phyloP scores from a whole-genome alignment of 92 coral and sea anemone species.

The Parazoanthus atlanticus region DNA sequence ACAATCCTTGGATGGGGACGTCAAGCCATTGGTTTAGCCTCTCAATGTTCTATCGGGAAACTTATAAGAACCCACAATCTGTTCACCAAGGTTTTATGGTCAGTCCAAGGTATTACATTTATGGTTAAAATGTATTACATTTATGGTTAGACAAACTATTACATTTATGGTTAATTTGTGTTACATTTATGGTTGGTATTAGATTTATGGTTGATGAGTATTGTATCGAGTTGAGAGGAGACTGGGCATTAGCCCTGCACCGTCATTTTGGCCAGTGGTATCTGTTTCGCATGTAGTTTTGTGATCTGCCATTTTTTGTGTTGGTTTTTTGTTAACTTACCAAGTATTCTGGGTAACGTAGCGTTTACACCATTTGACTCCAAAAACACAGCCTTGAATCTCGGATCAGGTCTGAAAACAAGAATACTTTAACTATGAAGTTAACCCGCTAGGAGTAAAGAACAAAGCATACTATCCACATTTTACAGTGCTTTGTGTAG shows the following conservation, averaged over 20 bases:
- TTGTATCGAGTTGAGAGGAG: no score
- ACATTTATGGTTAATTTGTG: no score
- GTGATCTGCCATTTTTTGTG: no score
- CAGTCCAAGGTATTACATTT: no score
- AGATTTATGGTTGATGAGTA: no score
- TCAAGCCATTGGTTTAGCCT: neutral
- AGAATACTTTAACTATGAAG: neutral
- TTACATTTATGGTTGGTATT: no score
- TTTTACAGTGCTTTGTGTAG: neutral
- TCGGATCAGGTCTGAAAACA: constrained; percentile 5
- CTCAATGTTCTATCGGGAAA: neutral
- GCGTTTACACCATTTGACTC: constrained; percentile 7
- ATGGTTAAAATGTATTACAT: no score
- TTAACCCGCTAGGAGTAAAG: neutral
- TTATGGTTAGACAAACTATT: no score
- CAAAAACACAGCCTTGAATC: neutral
- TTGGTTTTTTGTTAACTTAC: no score
- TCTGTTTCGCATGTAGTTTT: no score
- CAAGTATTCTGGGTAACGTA: neutral
- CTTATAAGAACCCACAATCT: neutral
- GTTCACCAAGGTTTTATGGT: neutral
- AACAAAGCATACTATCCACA: neutral
- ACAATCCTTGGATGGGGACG: neutral
- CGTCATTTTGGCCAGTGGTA: no score
- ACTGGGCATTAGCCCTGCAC: no score